A percentile compares a stretch with the other conserved stretches of the same genome.
These are phyloP conservation scores for Psilopsiagon aymara DNA, from an alignment of 2,113 vertebrate species.

Conservation along the genomic window DNA sequence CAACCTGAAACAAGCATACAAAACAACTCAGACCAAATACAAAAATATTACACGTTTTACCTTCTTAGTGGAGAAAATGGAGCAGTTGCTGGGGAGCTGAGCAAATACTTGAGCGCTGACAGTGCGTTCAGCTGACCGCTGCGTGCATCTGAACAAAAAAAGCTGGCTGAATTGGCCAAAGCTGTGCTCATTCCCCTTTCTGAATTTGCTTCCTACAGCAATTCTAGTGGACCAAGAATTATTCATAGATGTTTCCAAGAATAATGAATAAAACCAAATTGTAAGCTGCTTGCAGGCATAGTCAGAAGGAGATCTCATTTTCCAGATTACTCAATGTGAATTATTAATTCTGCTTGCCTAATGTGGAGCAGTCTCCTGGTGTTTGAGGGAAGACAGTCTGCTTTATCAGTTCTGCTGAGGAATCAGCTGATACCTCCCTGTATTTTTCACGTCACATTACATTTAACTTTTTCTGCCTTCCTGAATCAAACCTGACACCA, in stretches of 20 bases:
- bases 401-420: not conserved
- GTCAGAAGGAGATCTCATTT: slow-evolving; percentile 36
- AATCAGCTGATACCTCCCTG: not conserved
- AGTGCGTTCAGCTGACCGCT: not conserved
- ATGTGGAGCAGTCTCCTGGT: not conserved
- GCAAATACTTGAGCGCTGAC: not conserved
- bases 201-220: slow-evolving; percentile 23
- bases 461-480: not conserved
- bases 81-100: not conserved
- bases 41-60: not conserved
- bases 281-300: slow-evolving; percentile 41
- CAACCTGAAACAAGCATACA: not conserved
- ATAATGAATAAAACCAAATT: slow-evolving; percentile 34
- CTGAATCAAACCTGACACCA: not conserved
- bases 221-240: slow-evolving; percentile 32
- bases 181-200: not conserved
- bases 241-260: slow-evolving; percentile 49
- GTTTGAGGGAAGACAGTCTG: not conserved
- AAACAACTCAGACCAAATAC: not conserved
- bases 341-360: slow-evolving; percentile 52
- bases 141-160: not conserved
- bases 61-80: not conserved
- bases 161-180: not conserved
- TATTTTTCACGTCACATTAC: not conserved
- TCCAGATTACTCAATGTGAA: slow-evolving; percentile 53